These are phyloP conservation scores for Siderastrea radians DNA, from an alignment of 92 coral and sea anemone species.

Conservation along the genomic window DNA sequence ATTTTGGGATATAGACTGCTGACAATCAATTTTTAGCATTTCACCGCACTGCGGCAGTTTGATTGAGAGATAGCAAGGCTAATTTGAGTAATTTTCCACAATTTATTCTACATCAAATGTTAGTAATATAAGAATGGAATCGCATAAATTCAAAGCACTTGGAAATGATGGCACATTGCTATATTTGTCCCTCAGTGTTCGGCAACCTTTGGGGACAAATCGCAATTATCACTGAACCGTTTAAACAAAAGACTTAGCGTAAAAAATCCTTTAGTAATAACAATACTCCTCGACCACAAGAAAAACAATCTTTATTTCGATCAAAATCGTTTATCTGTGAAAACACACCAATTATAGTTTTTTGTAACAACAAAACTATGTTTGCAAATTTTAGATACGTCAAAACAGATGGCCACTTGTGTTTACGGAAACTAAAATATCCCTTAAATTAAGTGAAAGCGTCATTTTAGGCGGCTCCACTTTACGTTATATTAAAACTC, in stretches of 20 bases:
- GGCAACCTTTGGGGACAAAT: not conserved
- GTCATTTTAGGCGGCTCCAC: not conserved
- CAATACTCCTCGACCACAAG: constrained; percentile 8
- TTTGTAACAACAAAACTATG: not conserved
- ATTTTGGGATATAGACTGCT: not conserved
- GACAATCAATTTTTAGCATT: not conserved
- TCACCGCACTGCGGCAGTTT: not conserved
- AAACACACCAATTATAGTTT: not conserved
- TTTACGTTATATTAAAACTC: not conserved
- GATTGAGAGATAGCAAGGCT: not conserved
- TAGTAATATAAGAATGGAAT: not conserved
- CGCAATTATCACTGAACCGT: constrained; percentile 2
- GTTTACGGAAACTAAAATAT: not conserved
- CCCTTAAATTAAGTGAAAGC: not conserved
- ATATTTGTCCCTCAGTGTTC: not conserved
- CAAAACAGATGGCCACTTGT: not conserved
- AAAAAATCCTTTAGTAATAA: not conserved
- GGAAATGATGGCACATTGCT: not conserved
- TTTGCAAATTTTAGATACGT: not conserved
- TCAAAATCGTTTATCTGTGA: not conserved
- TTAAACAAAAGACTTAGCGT: constrained; percentile 8
- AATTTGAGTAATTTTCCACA: not conserved
- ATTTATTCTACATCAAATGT: not conserved
- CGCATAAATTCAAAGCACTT: constrained; percentile 15
- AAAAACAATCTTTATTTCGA: constrained; percentile 11